phyloP scores from a whole-genome alignment of 2,797 vertebrate genomes.

The Notamacropus eugenii region DNA sequence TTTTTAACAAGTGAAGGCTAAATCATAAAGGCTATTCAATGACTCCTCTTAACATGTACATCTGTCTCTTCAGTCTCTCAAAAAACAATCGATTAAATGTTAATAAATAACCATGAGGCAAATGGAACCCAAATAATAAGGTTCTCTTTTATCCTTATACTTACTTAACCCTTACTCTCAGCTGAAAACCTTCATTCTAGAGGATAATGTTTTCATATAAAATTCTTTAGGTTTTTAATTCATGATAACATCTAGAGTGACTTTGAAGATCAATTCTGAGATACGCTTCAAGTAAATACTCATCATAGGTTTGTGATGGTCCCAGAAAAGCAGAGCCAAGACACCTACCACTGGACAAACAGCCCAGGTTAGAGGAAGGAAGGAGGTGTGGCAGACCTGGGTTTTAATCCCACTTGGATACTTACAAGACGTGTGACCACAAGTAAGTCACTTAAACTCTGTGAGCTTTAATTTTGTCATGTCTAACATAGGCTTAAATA shows the following conservation, averaged over 20 bases:
- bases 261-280: not conserved
- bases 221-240: constrained; percentile 22
- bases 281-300: not conserved
- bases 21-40: constrained; percentile 23
- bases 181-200: constrained; percentile 5
- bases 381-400: not conserved
- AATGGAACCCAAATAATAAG: not conserved
- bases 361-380: not conserved
- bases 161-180: not conserved
- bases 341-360: not conserved
- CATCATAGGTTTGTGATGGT: not conserved
- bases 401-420: not conserved
- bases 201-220: not conserved
- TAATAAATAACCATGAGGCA: constrained; percentile 9
- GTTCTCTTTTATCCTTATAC: not conserved
- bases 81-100: constrained; percentile 29
- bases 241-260: constrained; percentile 25
- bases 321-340: not conserved
- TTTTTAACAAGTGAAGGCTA: constrained; percentile 25
- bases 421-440: not conserved
- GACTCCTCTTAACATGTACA: not conserved
- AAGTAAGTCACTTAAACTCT: not conserved
- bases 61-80: constrained; percentile 41
- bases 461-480: not conserved
- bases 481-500: not conserved